Conservation (phyloP, 2,113 vertebrate genomes). For the Choloepus hoffmanni region DNA sequence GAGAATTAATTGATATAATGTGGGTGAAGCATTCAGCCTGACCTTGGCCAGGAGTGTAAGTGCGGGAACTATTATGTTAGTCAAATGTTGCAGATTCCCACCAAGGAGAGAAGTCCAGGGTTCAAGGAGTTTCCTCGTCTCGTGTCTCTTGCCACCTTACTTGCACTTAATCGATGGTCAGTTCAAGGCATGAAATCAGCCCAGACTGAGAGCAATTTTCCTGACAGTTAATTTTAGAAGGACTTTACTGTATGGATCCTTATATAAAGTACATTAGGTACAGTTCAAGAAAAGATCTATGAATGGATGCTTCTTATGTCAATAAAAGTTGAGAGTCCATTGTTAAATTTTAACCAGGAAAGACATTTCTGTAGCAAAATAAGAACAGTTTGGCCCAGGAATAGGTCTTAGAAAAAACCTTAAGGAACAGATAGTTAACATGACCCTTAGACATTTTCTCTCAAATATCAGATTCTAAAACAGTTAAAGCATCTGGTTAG, state of each 20-base stretch:
- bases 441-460: not conserved
- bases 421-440: not conserved
- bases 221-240: not conserved
- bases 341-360: not conserved
- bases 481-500: not conserved
- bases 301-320: not conserved
- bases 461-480: not conserved
- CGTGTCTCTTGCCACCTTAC: not conserved
- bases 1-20: not conserved
- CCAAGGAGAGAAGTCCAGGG: not conserved
- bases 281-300: not conserved
- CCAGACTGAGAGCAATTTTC: not conserved
- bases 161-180: not conserved
- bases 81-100: accelerated
- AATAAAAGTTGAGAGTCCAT: not conserved
- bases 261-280: not conserved
- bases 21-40: not conserved
- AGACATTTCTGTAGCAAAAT: not conserved
- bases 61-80: not conserved
- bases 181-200: not conserved
- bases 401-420: not conserved
- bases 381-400: not conserved
- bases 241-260: not conserved
- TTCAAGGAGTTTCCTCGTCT: not conserved
- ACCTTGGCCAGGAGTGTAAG: not conserved